Base-by-base conservation (phyloP, 1,140 invertebrate genomes). In the Arctopsyche grandis region DNA sequence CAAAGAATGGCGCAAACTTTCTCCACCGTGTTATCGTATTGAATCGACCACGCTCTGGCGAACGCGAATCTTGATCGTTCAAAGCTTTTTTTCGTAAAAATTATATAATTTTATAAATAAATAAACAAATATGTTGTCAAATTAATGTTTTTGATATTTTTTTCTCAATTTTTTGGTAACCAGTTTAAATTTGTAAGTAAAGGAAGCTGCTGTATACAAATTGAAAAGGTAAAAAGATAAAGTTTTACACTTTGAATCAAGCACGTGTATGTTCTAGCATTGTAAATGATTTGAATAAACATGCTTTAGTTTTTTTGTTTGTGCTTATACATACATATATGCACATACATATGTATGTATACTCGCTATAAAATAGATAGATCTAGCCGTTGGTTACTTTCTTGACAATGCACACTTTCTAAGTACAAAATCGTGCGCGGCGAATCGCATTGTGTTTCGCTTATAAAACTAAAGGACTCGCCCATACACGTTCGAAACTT, bases 361-460 rank as follows among this genome's bases (percentile, higher is more conserved):
- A 38, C 7, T 1, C 4, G 52, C 21, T 19, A 63, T 16, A 29
- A 1, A 29, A 56, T 56, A 9, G 9, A 46, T 29, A 26, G 19
- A 74, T 38, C 52, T 7, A 74, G 21, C 22, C 3, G 3, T 38
- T 44, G 43, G 71, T 63, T 10, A 78, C 77, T 78, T 78, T 78
- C 77, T 73, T 78, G 69, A 48, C 44, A 29, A 66, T 66, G 63
- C 63, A 52, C 46, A 78, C 77, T 78, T 78, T 78, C 77, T 78
- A 78, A 78, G 69, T 56, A 78, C 66, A 38, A 73, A 78, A 78
- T 78, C 77, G 77, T 78, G 77, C 77, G 26, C 60, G 75, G 60
- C 58, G 75, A 77, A 56, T 69, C 69, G 52, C 77, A 78, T 69
- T 78, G 77, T 66, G 66, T 66, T 78, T 78, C 48, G 16, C 44